Base-by-base conservation (phyloP, 2,113 vertebrate genomes). In the Macroglossus sobrinus region DNA sequence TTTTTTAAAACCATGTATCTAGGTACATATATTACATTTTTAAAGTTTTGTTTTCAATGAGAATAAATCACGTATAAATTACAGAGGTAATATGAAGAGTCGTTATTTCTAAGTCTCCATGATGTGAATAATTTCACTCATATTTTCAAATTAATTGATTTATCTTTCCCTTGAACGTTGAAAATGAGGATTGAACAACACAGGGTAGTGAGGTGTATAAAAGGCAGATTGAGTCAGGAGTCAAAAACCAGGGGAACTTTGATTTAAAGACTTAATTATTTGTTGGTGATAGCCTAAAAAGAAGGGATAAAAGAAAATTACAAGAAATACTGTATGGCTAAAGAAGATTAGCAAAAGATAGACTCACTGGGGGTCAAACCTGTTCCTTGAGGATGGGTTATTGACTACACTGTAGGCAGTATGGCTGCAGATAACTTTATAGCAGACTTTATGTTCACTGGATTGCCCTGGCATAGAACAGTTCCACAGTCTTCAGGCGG, bases 241-340 rank as follows among this genome's bases (percentile, higher is more conserved):
- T 0, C 4, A 80, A 10, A 57, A n/a, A 40, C 4, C 3, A n/a
- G 5, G 6, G 19, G 6, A 55, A 33, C 26, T 19, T 43, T 40
- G 21, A 16, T 78, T 47, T 50, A 15, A 43, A 40, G 18, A 66
- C 53, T 64, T 64, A 24, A 47, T 13, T 13, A 2, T 47, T 47
- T 47, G n/a, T 30, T 33, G 47, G 11, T 0, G 10, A 53, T 38
- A 30, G 16, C 16, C 45, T 53, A 47, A 18, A 30, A 30, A 78
- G 24, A 66, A 18, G 4, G 26, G 28, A 45, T n/a, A 16, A 63
- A 75, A 38, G 9, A 66, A 78, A 66, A 12, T 40, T 24, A 8
- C 7, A 40, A 47, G 66, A 19, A 38, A 30, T 40, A 33, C 28
- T 1, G 5, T 4, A 16, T 14, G 35, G n/a, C 22, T 22, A 40